phyloP scores from a whole-genome alignment of 2,888 invertebrate species.

The Corbicula japonica region DNA sequence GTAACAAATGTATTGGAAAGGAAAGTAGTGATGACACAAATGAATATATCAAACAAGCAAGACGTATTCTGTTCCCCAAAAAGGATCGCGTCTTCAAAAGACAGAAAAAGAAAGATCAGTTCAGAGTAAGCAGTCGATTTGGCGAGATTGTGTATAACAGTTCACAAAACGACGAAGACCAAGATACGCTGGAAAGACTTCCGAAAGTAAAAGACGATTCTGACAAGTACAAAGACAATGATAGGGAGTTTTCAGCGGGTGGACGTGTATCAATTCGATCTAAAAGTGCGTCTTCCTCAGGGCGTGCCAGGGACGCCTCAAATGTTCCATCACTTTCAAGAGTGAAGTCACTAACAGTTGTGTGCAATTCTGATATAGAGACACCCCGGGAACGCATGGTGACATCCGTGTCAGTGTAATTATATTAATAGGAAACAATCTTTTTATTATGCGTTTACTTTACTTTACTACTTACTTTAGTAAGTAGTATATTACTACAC shows the following conservation, averaged over 20 bases:
- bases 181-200: no score
- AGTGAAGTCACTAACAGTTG: conserved; percentile 5
- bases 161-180: no score
- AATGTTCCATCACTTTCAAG: conserved; percentile 16
- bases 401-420: conserved; percentile 15
- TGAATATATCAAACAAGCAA: conserved; percentile 16
- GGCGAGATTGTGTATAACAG: no score
- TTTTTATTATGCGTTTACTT: no score
- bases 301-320: not conserved
- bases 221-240: no score
- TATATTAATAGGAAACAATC: no score
- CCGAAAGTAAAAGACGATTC: no score
- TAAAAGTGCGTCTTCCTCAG: conserved; percentile 7
- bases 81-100: not conserved
- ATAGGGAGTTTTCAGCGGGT: no score
- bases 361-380: not conserved
- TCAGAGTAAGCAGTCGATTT: no score
- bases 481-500: no score
- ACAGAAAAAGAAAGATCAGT: no score
- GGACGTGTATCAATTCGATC: conserved; percentile 3
- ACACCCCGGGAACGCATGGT: conserved; percentile 6
- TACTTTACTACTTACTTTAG: no score
- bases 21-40: conserved; percentile 14
- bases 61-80: conserved; percentile 20
- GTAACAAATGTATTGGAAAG: conserved; percentile 16